Conservation (phyloP, 2,113 vertebrate species). For the Atlantisia rogersi region DNA sequence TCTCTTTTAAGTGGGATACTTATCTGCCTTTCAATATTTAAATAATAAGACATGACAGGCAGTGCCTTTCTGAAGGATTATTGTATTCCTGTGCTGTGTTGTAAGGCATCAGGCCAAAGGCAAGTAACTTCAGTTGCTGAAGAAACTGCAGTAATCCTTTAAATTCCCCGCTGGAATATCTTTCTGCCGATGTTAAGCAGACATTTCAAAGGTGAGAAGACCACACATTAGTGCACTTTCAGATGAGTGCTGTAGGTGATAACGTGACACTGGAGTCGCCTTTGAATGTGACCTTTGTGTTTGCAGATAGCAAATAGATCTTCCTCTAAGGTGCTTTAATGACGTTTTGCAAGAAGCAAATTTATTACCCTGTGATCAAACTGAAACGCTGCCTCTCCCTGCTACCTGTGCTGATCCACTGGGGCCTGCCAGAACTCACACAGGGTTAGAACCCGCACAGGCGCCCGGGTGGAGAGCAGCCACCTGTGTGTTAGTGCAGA, state of each 20-base stretch:
- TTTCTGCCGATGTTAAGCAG: neutral
- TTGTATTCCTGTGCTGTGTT: neutral
- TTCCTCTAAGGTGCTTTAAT: neutral
- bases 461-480: neutral
- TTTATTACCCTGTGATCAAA: neutral
- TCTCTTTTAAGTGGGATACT: slow-evolving; percentile 51
- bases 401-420: neutral
- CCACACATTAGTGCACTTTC: neutral
- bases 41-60: slow-evolving; percentile 38
- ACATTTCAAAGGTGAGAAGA: neutral
- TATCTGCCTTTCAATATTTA: slow-evolving; percentile 54
- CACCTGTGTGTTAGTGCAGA: neutral
- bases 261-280: neutral
- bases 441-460: neutral
- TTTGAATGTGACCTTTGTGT: neutral
- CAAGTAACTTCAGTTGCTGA: neutral
- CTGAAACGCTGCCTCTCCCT: neutral
- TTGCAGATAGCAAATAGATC: neutral
- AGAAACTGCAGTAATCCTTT: slow-evolving; percentile 2
- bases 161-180: neutral
- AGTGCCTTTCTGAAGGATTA: slow-evolving; percentile 9
- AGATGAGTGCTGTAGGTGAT: neutral
- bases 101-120: neutral
- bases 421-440: neutral
- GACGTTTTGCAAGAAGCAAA: neutral